Evolutionary conservation across 2,113 vertebrate genomes (phyloP), one percentile per base, ranked within the genome.

Genomic region (Corvus cornix): DNA sequence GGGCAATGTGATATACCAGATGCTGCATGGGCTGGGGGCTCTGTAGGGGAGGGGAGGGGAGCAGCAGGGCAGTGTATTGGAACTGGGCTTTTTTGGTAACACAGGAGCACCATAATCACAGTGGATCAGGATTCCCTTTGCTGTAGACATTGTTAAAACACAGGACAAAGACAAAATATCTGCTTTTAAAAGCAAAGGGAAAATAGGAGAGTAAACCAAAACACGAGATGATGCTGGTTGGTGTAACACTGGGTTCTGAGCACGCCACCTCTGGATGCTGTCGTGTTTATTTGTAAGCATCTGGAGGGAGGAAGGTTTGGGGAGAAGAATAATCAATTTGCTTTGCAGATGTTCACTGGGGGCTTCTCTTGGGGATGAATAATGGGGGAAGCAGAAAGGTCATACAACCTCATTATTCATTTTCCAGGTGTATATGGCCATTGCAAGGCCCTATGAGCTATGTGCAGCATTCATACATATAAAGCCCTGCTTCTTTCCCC

Each of bases 161-260:
- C 13, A 53, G 31, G 41, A 21, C 13, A 63, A n/a, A 48, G 18
- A 55, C 31, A 33, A 6, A 44, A 21, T 18, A 56, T 52, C 12
- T 11, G 8, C 22, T 63, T 66, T 28, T 41, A 24, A 82, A 84
- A n/a, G 21, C 24, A 27, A 30, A 35, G 11, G 16, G n/a, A 62
- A 79, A 81, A 12, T 17, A 22, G 27, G 28, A 81, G 15, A 23
- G 10, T 59, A 16, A 78, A 79, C 11, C 7, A 64, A 76, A 56
- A 13, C 2, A 8, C 0, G 0, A 37, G 19, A 8, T 53, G 13
- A 55, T 48, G 7, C 8, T 22, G 12, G 4, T 26, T 33, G 59
- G 30, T 6, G 0, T 69, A 52, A 39, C 10, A 3, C 16, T 43
- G 20, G 11, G 48, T 85, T 75, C 66, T 76, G 41, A 72, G 30